Conservation (phyloP, 2,113 vertebrate genomes). For the Otus sunia region DNA sequence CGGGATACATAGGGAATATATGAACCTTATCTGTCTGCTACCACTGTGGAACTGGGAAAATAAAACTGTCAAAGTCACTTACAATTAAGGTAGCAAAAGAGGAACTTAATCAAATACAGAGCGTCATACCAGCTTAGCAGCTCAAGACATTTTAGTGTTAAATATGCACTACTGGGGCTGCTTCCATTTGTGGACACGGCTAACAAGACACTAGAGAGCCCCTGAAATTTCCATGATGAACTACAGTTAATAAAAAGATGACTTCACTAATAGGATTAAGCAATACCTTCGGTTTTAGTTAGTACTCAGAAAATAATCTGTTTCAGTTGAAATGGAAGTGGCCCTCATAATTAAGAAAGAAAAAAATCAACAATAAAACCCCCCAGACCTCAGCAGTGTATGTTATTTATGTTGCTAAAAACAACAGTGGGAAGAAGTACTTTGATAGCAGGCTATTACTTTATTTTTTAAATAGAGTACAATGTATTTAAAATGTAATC, state of each 20-base stretch:
- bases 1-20: neutral
- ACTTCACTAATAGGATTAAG: neutral
- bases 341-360: neutral
- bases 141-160: neutral
- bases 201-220: neutral
- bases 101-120: neutral
- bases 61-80: constrained; percentile 30
- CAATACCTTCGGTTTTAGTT: neutral
- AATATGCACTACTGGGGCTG: neutral
- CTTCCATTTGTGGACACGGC: neutral
- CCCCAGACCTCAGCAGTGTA: neutral
- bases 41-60: neutral
- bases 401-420: neutral
- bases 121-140: neutral
- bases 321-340: neutral
- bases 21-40: neutral
- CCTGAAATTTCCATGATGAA: neutral
- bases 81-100: constrained; percentile 22
- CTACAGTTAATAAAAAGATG: neutral
- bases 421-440: neutral
- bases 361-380: fast-evolving
- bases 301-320: neutral
- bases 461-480: neutral
- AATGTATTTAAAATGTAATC: neutral
- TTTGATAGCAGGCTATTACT: neutral